A percentile compares a stretch with the other conserved stretches of the same genome.
These are phyloP conservation scores for Myrmecobius fasciatus DNA, from an alignment of 2,113 vertebrate genomes.

Conservation along the genomic window DNA sequence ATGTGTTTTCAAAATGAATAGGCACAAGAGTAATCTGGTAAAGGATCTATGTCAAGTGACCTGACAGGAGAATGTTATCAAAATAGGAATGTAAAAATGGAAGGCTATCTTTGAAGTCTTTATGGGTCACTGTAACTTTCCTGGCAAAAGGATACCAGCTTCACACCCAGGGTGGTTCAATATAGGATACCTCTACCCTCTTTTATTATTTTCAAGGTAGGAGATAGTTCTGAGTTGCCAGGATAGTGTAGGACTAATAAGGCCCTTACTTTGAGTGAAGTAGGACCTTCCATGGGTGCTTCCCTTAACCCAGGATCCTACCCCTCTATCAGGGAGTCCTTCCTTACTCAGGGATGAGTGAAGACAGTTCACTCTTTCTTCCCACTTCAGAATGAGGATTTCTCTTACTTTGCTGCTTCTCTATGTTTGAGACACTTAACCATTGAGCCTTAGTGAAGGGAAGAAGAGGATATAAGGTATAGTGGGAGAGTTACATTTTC, in stretches of 20 bases:
- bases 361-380: neutral
- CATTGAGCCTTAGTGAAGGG: neutral
- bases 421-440: neutral
- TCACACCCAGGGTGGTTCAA: neutral
- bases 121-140: neutral
- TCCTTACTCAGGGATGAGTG: neutral
- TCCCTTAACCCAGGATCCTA: neutral
- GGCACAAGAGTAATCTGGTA: neutral
- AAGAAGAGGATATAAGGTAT: neutral
- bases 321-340: neutral
- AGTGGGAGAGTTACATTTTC: neutral
- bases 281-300: neutral
- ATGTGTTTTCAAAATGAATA: neutral
- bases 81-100: neutral
- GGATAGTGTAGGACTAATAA: neutral
- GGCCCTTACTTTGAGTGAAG: neutral
- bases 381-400: neutral
- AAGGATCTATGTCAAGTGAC: neutral
- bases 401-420: neutral
- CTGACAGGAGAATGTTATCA: neutral
- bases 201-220: neutral
- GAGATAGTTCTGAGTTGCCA: neutral
- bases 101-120: neutral
- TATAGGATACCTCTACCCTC: neutral
- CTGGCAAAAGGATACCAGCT: neutral